Conservation (phyloP, 35 echinoderm and acorn worm genomes). For the Amphiura filiformis region DNA sequence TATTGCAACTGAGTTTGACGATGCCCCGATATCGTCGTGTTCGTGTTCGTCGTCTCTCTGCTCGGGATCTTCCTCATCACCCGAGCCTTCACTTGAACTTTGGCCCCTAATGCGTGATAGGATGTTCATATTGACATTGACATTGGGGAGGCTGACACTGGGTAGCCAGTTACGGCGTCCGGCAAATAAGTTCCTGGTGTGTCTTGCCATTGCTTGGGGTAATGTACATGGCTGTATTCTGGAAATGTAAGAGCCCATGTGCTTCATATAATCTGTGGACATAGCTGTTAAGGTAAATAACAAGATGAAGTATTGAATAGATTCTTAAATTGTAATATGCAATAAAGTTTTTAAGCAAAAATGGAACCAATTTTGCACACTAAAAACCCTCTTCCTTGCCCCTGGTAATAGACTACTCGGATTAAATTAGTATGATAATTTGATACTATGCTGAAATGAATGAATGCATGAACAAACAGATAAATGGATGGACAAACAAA, state of each 20-base stretch:
- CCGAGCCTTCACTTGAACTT: conserved; percentile 15
- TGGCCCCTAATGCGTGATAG: conserved; percentile 74
- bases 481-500: too few relatives aligned
- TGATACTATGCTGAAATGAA: too few relatives aligned
- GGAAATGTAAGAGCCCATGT: conserved; percentile 89
- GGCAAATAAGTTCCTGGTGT: conserved; percentile 84
- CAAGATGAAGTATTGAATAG: not conserved
- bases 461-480: too few relatives aligned
- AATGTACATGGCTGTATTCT: conserved; percentile 86
- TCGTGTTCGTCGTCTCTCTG: conserved; percentile 2
- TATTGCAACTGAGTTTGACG: conserved; percentile 6
- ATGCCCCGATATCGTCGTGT: not conserved
- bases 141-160: conserved; percentile 52
- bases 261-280: conserved; percentile 98
- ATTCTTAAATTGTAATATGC: not conserved
- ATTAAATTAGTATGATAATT: too few relatives aligned
- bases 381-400: too few relatives aligned
- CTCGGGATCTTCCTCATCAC: not conserved
- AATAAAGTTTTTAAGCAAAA: not conserved
- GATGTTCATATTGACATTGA: conserved; percentile 90
- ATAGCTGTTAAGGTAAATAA: conserved; percentile 59
- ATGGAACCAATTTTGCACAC: too few relatives aligned
- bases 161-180: conserved; percentile 81
- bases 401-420: too few relatives aligned
- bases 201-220: conserved; percentile 77